Base-by-base conservation (phyloP, 2,888 invertebrate species). In the Caenorhabditis sp. region DNA sequence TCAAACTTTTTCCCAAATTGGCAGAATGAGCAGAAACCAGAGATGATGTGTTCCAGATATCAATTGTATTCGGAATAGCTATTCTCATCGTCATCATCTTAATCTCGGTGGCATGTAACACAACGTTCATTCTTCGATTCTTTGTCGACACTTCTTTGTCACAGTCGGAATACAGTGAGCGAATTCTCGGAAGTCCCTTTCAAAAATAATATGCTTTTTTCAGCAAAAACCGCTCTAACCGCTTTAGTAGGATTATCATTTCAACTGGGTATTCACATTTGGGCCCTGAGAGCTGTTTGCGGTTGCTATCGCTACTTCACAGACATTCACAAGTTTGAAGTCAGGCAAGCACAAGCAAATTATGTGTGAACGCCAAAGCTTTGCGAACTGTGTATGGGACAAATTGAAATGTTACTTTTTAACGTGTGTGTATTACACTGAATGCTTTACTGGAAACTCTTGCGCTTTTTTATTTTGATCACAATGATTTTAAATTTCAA, bases 261-360 rank as follows among this genome's bases (percentile, higher is more conserved):
- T n/a, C 81, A 83, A 51, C 62, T 88, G 1, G 67, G 84, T 47
- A 81, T 88, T 24, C 88, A 88, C 35, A 82, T 85, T 15, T 88
- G 88, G 88, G 83, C 88, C 9, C 64, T 86, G 11, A 68, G 88
- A 64, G 80, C 86, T 2, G 88, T 88, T 2, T 88, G 88, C 24
- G 77, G 86, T 22, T 88, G 88, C 51, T 88, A 80, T 50, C 83
- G 86, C 11, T 86, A 86, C 65, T 86, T 86, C 58, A 83, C 76
- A 9, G 86, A 86, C 78, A 69, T 83, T 28, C 69, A 76, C 32
- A 76, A 80, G 26, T 86, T 85, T 58, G 83, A 86, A 67, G 60
- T 83, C 8, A 68, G 82, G 44, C 82, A 85, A 64, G 74, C 68
- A 4, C 82, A 82, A 65, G 24, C 56, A 9, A 81, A 78, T 40